Evolutionary conservation across 2,797 vertebrate species (phyloP).

Genomic region (Petrocephalus schoutedeni): DNA sequence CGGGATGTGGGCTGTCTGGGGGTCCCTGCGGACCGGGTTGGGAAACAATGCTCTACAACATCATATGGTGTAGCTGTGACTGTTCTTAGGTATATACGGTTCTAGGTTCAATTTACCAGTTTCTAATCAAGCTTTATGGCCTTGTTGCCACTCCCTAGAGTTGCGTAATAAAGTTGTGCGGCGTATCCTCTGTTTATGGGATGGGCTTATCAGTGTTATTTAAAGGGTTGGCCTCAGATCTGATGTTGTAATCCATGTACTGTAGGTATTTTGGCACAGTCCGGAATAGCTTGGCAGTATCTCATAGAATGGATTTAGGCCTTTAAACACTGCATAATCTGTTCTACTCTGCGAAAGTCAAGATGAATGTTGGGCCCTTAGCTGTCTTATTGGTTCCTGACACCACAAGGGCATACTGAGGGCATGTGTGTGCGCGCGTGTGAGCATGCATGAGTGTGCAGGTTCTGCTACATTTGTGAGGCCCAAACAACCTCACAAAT

Average conservation of each 20-base stretch:
- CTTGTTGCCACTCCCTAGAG: neutral
- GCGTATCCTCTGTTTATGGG: neutral
- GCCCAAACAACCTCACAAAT: too few species aligned
- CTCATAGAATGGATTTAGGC: slow-evolving; percentile 5
- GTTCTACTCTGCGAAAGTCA: neutral
- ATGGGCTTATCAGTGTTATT: slow-evolving; percentile 15
- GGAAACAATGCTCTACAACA: too few species aligned
- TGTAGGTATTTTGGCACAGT: neutral
- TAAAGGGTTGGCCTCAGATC: neutral
- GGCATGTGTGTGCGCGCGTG: neutral
- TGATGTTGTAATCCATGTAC: neutral
- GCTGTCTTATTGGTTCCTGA: neutral
- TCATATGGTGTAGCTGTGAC: neutral
- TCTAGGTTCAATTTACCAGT: neutral
- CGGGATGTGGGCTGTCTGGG: neutral
- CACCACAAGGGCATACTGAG: neutral
- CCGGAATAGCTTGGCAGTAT: neutral
- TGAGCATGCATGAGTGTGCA: neutral
- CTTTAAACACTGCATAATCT: slow-evolving; percentile 5
- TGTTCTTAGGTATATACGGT: neutral
- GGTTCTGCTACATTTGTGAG: too few species aligned
- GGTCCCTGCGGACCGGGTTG: too few species aligned
- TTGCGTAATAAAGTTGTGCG: neutral
- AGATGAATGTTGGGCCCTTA: neutral
- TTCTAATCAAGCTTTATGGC: neutral